phyloP scores from a whole-genome alignment of 2,888 invertebrate species.

The Gisinianus flammeolus region DNA sequence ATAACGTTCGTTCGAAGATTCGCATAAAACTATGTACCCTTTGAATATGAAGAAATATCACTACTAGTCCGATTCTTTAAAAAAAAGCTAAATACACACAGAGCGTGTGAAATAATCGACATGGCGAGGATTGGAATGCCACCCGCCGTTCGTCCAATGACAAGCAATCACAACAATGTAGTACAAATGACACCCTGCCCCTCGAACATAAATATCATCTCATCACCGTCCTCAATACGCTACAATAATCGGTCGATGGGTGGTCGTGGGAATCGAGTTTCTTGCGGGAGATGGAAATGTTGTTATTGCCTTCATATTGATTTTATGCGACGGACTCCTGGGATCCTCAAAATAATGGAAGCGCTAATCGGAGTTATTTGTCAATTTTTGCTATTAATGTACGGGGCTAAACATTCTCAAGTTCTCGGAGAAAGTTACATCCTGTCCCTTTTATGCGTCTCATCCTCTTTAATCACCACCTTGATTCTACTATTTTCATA shows the following conservation, averaged over 20 bases:
- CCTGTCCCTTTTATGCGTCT: constrained; percentile 79
- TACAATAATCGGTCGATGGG: constrained; percentile 41
- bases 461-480: constrained; percentile 80
- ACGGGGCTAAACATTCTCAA: constrained; percentile 74
- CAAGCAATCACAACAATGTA: constrained; percentile 43
- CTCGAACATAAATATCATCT: constrained; percentile 56
- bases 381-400: constrained; percentile 79
- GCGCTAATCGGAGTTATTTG: constrained; percentile 79
- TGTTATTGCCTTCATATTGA: constrained; percentile 80
- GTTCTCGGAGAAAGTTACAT: constrained; percentile 80
- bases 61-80: no score
- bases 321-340: constrained; percentile 75
- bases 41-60: no score
- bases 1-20: no score
- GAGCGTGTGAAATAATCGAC: no score
- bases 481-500: constrained; percentile 63
- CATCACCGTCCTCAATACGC: constrained; percentile 51
- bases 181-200: constrained; percentile 50
- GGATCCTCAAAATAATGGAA: constrained; percentile 77
- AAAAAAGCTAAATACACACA: no score
- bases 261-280: constrained; percentile 61
- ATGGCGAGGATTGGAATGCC: constrained; percentile 47
- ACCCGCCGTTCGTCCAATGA: constrained; percentile 55
- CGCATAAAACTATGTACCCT: no score
- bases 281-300: constrained; percentile 76